phyloP scores from a whole-genome alignment of 2,888 invertebrate species.

The Oligia strigilis region DNA sequence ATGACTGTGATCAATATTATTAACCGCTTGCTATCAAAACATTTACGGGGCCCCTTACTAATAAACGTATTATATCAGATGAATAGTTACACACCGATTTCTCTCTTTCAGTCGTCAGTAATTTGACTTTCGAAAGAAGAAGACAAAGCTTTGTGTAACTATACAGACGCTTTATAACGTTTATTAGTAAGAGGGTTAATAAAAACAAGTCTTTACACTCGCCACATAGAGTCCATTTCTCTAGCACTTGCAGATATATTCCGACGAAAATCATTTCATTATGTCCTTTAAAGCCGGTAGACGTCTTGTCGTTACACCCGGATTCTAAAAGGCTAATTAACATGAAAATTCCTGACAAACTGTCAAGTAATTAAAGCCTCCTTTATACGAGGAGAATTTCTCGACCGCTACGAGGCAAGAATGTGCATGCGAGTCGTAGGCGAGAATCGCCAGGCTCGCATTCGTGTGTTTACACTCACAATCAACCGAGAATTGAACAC shows the following conservation, averaged over 20 bases:
- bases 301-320: background rate
- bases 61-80: too few relatives aligned
- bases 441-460: background rate
- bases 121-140: too few relatives aligned
- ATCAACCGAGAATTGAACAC: background rate
- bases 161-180: too few relatives aligned
- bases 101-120: too few relatives aligned
- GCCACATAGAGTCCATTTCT: background rate
- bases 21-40: background rate
- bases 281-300: background rate
- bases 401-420: too few relatives aligned
- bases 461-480: background rate
- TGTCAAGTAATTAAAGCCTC: background rate
- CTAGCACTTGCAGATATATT: background rate
- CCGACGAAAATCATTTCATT: background rate
- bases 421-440: too few relatives aligned
- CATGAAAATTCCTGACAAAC: background rate
- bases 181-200: too few relatives aligned
- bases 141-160: too few relatives aligned
- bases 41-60: background rate
- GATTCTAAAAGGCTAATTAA: background rate
- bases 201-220: constrained; percentile 1
- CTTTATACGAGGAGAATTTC: background rate
- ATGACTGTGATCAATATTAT: constrained; percentile 2
- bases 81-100: too few relatives aligned